Evolutionary conservation across 2,113 vertebrate genomes (phyloP).

Genomic region (Scalopus aquaticus): DNA sequence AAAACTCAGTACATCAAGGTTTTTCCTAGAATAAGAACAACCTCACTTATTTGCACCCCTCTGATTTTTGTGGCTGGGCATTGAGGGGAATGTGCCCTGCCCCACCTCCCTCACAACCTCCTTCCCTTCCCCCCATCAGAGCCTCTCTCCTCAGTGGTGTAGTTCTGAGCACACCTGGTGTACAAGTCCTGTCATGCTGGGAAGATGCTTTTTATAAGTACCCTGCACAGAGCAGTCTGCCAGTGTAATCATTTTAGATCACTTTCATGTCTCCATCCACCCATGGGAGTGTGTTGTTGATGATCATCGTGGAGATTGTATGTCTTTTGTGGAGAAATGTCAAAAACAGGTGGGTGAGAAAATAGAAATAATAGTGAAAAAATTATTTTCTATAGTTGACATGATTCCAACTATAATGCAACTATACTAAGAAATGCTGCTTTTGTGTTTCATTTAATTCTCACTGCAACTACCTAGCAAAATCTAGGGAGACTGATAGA

Average conservation of each 20-base stretch:
- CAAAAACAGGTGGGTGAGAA: background rate
- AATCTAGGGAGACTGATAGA: background rate
- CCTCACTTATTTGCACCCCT: background rate
- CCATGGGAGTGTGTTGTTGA: background rate
- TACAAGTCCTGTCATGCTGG: background rate
- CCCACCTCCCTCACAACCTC: too few species aligned
- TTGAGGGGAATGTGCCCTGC: background rate
- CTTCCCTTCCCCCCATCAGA: background rate
- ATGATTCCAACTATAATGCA: background rate
- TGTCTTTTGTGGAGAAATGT: slow-evolving; percentile 5
- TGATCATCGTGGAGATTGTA: background rate
- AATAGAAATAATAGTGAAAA: background rate
- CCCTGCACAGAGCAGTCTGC: background rate
- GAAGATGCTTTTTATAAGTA: slow-evolving; percentile 8
- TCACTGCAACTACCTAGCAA: background rate
- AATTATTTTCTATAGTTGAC: background rate
- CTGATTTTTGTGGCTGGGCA: background rate
- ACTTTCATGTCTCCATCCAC: background rate
- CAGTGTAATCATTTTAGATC: background rate
- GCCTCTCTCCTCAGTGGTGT: background rate
- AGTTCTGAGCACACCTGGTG: background rate
- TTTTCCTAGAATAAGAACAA: background rate
- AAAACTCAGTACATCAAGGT: background rate
- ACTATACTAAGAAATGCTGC: background rate
- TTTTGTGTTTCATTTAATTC: background rate